Evolutionary conservation across 2,888 invertebrate genomes (phyloP).

Genomic region (Drosophila multiciliata): DNA sequence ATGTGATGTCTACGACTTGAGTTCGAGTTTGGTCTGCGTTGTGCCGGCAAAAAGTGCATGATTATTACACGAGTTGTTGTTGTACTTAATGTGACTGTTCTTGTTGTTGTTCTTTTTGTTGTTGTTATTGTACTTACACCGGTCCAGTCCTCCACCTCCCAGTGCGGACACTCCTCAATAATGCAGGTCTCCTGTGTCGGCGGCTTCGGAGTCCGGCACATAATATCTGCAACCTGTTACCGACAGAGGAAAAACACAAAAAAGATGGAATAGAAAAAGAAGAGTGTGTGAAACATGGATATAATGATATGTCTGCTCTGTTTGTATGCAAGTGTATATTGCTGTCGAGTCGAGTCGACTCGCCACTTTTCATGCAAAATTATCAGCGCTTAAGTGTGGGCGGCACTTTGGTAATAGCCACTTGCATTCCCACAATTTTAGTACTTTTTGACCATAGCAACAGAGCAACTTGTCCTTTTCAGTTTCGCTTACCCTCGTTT

Average conservation of each 20-base stretch:
- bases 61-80: constrained; percentile 63
- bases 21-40: constrained; percentile 26
- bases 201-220: constrained; percentile 91
- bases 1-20: constrained; percentile 18
- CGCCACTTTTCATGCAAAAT: constrained; percentile 65
- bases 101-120: constrained; percentile 15
- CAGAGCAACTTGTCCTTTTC: not conserved
- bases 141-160: constrained; percentile 95
- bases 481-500: constrained; percentile 88
- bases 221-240: constrained; percentile 90
- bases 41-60: constrained; percentile 60
- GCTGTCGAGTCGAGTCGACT: constrained; percentile 17
- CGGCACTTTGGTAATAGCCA: constrained; percentile 59
- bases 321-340: constrained; percentile 16
- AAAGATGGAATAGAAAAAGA: constrained; percentile 8
- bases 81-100: constrained; percentile 24
- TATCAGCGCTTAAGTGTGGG: constrained; percentile 58
- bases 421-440: constrained; percentile 45
- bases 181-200: constrained; percentile 93
- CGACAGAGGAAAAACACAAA: constrained; percentile 18
- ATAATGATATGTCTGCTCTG: constrained; percentile 48
- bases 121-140: constrained; percentile 89
- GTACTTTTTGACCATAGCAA: constrained; percentile 12
- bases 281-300: constrained; percentile 59
- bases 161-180: constrained; percentile 93